These are phyloP conservation scores for Sweltsa coloradensis DNA, from an alignment of 1,140 invertebrate species.

Conservation along the genomic window DNA sequence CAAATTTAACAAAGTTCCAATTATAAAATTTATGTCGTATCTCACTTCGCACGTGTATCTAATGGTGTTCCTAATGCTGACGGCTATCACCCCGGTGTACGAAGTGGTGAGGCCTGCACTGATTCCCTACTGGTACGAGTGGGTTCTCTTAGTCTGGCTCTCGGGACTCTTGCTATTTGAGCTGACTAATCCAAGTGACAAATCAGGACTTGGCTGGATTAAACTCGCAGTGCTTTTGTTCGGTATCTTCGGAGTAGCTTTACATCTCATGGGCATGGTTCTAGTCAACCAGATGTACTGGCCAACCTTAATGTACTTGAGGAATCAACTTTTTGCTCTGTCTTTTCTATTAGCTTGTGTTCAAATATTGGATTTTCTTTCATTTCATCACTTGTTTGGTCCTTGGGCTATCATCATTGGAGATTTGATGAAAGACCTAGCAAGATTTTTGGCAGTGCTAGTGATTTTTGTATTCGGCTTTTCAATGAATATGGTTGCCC, in stretches of 20 bases:
- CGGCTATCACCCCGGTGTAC: constrained; percentile 83
- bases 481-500: constrained; percentile 90
- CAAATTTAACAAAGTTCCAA: constrained; percentile 90
- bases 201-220: constrained; percentile 86
- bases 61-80: constrained; percentile 81
- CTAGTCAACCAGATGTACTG: constrained; percentile 54
- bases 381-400: constrained; percentile 97
- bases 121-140: constrained; percentile 58
- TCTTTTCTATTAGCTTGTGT: constrained; percentile 92
- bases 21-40: constrained; percentile 99
- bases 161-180: constrained; percentile 92
- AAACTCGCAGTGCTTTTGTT: constrained; percentile 86
- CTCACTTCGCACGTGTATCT: constrained; percentile 96
- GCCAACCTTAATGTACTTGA: constrained; percentile 76
- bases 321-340: constrained; percentile 93
- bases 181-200: constrained; percentile 91
- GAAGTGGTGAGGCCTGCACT: constrained; percentile 60
- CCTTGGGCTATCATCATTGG: constrained; percentile 94
- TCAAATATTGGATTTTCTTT: constrained; percentile 91
- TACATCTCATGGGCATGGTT: constrained; percentile 72
- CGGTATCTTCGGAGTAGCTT: constrained; percentile 79
- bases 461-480: constrained; percentile 98
- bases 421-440: constrained; percentile 82
- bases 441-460: constrained; percentile 90
- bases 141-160: constrained; percentile 89